These are phyloP conservation scores for Aphidius ervi DNA, from an alignment of 1,140 invertebrate genomes.

Conservation along the genomic window DNA sequence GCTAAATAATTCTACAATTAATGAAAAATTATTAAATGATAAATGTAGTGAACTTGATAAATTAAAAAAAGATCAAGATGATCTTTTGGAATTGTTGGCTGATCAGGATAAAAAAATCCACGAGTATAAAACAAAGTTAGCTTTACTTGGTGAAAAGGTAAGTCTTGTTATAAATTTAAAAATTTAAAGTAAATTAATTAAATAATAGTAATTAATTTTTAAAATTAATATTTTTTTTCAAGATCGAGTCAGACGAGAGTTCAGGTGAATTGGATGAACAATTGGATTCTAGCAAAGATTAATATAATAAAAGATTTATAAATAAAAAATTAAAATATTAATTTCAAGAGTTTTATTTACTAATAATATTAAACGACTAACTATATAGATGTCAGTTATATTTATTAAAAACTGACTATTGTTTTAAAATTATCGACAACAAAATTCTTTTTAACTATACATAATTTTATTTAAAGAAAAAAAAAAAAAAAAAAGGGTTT, in stretches of 20 bases:
- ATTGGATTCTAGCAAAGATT: constrained; percentile 35
- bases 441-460: too few relatives aligned
- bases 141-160: constrained; percentile 67
- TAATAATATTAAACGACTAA: constrained; percentile 27
- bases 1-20: constrained; percentile 31
- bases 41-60: constrained; percentile 62
- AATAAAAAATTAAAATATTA: constrained; percentile 17
- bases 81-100: constrained; percentile 78
- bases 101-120: constrained; percentile 77
- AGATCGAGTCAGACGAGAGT: constrained; percentile 48
- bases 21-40: constrained; percentile 41
- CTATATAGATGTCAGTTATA: constrained; percentile 3
- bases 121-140: constrained; percentile 66
- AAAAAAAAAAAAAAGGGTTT: background rate
- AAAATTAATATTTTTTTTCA: too few relatives aligned
- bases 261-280: constrained; percentile 44
- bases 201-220: constrained; percentile 13
- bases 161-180: background rate
- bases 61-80: constrained; percentile 84
- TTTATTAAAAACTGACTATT: background rate
- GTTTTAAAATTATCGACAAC: background rate
- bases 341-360: constrained; percentile 31
- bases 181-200: constrained; percentile 3
- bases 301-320: constrained; percentile 19
- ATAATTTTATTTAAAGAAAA: background rate